Base-by-base conservation (phyloP, 2,797 vertebrate species). In the Galagoides demidoff region DNA sequence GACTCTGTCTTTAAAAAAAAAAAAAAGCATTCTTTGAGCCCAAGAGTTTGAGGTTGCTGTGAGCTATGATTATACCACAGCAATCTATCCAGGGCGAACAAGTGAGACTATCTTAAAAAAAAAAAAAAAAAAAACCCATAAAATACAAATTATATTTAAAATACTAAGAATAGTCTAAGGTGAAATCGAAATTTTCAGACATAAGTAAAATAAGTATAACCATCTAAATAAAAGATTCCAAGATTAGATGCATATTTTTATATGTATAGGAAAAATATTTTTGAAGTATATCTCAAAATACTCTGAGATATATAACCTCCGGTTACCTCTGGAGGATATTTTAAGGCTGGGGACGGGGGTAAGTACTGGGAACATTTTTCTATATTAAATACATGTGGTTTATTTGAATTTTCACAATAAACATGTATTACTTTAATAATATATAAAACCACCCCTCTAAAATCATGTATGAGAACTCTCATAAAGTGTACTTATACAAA, bases 381-480 rank as follows among this genome's bases (percentile, higher is more conserved):
- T 78, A 66, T 17, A 73, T 71, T 70, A 39, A 43, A 59, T 37
- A 68, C 0, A 10, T 81, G n/a, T 74, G 39, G 29, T 89, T 89
- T 85, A 78, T 34, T 89, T 93, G 57, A 79, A 61, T 66, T 89
- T 88, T 84, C 66, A 43, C 27, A 95, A 95, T 77, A 92, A 93
- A 63, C 34, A 87, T 57, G 31, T 49, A 85, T 63, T 74, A 77
- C 23, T 87, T 95, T 63, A 92, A 81, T 76, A 87, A 94, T n/a
- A 94, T 9, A 83, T 1, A 70, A 94, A 92, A 49, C 13, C 34
- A 86, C 25, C 64, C 31, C 31, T 17, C 74, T 91, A 91, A 90
- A 90, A 93, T 22, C 23, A 45, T 22, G 23, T 74, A 49, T 86
- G 49, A 83, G 11, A 92, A 89, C 37, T 88, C 57, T 61, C 55